Conservation (phyloP, 2,113 vertebrate species). For the Passer montanus region DNA sequence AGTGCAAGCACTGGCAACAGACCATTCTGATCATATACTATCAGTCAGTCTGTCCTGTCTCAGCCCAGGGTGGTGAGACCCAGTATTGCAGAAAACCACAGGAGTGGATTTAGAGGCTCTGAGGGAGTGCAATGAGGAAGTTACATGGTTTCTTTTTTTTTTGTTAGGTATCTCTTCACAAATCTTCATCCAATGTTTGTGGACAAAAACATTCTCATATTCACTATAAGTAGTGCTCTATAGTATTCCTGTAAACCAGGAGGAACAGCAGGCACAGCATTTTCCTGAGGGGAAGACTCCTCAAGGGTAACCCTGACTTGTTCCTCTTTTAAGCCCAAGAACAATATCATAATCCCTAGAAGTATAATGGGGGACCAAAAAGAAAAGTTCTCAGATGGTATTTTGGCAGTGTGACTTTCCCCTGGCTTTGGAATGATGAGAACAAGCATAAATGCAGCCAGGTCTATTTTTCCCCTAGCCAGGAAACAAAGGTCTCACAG, state of each 20-base stretch:
- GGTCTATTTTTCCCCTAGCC: constrained; percentile 54
- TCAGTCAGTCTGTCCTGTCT: accelerated
- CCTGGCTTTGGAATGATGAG: constrained; percentile 45
- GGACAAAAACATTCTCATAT: neutral
- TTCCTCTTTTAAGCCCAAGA: constrained; percentile 52
- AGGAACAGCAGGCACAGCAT: neutral
- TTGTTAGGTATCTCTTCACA: neutral
- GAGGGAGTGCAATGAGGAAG: neutral
- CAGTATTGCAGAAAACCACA: neutral
- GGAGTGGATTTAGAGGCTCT: neutral
- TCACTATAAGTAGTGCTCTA: neutral
- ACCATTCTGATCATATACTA: accelerated
- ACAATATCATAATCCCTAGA: constrained; percentile 43
- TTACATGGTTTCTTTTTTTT: neutral
- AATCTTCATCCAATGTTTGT: neutral
- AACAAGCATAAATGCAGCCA: constrained; percentile 48
- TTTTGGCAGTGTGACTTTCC: constrained; percentile 64
- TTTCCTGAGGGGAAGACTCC: constrained; percentile 11
- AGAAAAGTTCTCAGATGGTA: constrained; percentile 35
- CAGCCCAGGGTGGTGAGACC: neutral
- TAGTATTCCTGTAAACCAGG: neutral
- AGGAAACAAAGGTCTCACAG: constrained; percentile 68
- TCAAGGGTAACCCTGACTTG: neutral
- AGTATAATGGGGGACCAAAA: neutral
- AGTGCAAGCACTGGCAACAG: accelerated